Percentiles rank a stretch among this genome's conserved stretches.
phyloP scores from a whole-genome alignment of 2,797 vertebrate species.

The Ceryle rudis region DNA sequence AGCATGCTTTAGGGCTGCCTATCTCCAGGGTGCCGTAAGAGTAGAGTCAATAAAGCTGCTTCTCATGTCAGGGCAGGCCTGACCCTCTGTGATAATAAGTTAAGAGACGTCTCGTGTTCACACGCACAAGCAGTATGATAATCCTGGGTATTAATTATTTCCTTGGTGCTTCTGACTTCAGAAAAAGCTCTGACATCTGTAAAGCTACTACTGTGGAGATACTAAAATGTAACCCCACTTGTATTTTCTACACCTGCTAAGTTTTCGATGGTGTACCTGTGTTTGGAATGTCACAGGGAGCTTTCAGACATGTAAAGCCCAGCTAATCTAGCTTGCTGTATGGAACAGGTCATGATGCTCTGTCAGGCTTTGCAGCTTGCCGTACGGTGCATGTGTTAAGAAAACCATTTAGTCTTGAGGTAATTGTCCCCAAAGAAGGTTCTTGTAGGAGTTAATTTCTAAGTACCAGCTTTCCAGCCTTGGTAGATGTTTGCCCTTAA shows the following conservation, averaged over 20 bases:
- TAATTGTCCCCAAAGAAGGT: neutral
- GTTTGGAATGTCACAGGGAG: neutral
- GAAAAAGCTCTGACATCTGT: neutral
- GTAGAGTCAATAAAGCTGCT: neutral
- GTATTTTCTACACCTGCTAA: neutral
- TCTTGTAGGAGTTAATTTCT: neutral
- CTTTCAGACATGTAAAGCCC: neutral
- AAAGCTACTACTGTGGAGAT: neutral
- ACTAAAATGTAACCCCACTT: rapidly evolving
- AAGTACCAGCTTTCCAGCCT: neutral
- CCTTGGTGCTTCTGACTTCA: neutral
- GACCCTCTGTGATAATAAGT: neutral
- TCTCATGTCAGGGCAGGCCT: neutral
- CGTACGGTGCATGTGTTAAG: neutral
- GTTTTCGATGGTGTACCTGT: neutral
- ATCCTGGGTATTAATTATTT: neutral
- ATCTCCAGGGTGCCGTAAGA: neutral
- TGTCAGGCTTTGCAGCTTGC: neutral
- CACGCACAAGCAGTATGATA: neutral
- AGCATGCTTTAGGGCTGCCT: neutral
- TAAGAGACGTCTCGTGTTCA: neutral
- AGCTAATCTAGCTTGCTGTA: neutral
- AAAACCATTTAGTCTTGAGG: neutral
- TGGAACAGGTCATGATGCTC: neutral
- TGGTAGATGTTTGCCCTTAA: neutral